Evolutionary conservation across 2,888 invertebrate genomes (phyloP), one percentile per base, ranked within the genome.

Genomic region (Hypomecis atomaria): DNA sequence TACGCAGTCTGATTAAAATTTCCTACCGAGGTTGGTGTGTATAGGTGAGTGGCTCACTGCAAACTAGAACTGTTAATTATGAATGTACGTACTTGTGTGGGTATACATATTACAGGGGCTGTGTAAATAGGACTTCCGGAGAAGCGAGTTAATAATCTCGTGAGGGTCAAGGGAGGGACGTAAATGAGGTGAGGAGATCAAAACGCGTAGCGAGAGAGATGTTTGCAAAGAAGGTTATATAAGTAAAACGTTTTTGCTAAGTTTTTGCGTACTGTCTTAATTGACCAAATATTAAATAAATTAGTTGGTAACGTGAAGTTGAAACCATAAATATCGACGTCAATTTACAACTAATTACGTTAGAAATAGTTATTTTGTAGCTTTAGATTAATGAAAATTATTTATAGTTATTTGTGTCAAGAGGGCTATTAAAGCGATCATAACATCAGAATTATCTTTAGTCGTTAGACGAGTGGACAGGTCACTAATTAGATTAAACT

Each of bases 71-170:
- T 8, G 53, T 62, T 62, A 58, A 62, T 62, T 62, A 62, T 45
- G 47, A 58, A 62, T 58, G 58, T 58, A 55, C 48, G n/a, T 56
- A 33, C 47, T 37, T 55, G 40, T 42, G 52, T 42, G 40, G 44
- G 7, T 49, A 50, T 56, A 50, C 62, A 53, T 62, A 57, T 57
- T 58, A 53, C 47, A 58, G 43, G 7, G 33, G 56, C 9, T 50
- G 48, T 42, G 42, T 52, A 53, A 62, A 54, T 58, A 62, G 58
- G 53, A 53, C 33, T 62, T 58, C 62, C 62, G 62, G 37, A 45
- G 52, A 57, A 58, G 57, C 58, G 53, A 62, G 58, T 58, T 62
- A 62, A 62, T 62, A 62, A 62, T 58, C 62, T 58, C 57, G 53
- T 36, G 48, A 58, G 62, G 62, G 62, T 62, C 62, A 62, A 54